Evolutionary conservation across 1,140 invertebrate species (phyloP), one percentile per base, ranked within the genome.

Genomic region (Scaptodrosophila lebanonensis): DNA sequence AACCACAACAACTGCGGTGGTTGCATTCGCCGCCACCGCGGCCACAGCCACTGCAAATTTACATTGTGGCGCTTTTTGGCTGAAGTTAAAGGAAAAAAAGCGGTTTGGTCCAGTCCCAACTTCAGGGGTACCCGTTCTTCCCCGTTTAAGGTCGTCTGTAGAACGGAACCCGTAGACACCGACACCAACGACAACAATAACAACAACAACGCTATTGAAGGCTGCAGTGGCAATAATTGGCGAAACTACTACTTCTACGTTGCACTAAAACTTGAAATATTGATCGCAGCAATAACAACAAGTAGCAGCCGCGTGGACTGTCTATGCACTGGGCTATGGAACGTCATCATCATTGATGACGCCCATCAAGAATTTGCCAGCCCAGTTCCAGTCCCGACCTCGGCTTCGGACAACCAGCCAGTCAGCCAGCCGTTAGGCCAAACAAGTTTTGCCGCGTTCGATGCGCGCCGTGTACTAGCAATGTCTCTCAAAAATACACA

Each of bases 111-210:
- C 72, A 77, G 73, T 79, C 73, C 65, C 73, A 71, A 72, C 58
- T 72, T 68, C 53, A 60, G 39, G 15, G 38, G 16, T 59, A 56
- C 32, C 44, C 29, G 29, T 48, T 53, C 49, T 20, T 15, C 64
- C 73, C 72, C 68, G 50, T 68, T 77, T 73, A 79, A 77, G 73
- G 73, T 77, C 73, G 73, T 77, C 73, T 77, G 73, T 79, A 73
- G 75, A 77, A 77, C 73, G 73, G 73, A 77, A 77, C 64, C 56
- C 67, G 57, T 36, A 51, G 52, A 50, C 45, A 38, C 48, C 53
- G 45, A 50, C 57, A 48, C 52, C 32, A 73, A 32, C 22, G 8
- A 25, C 20, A 43, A 38, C 2, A n/a, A 20, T 4, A 48, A 12
- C 9, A 22, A 16, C n/a, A 44, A 15, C 3, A 35, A 35, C 1